Percentiles rank a stretch among this genome's conserved stretches.
These are phyloP conservation scores for Tachuris rubrigastra DNA, from an alignment of 2,113 vertebrate genomes.

Conservation along the genomic window DNA sequence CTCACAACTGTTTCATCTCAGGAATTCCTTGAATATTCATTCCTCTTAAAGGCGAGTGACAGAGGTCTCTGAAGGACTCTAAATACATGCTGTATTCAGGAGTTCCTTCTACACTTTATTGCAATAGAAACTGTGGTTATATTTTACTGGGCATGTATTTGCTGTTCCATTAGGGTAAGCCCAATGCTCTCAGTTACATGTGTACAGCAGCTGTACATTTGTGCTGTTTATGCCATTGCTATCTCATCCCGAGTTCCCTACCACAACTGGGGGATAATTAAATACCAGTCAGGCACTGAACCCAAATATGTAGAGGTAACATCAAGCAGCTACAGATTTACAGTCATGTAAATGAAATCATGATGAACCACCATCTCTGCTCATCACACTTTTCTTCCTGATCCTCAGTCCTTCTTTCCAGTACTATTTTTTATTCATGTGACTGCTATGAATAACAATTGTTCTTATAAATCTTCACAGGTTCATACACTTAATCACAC, in stretches of 20 bases:
- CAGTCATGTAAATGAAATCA: not conserved
- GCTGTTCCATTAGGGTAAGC: not conserved
- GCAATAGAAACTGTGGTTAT: not conserved
- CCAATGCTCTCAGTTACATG: not conserved
- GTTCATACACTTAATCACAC: conserved; percentile 16
- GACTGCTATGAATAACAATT: not conserved
- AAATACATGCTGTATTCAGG: not conserved
- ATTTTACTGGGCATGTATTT: not conserved
- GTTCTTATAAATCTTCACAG: conserved; percentile 12
- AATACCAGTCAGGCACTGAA: not conserved
- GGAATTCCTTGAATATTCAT: conserved; percentile 14
- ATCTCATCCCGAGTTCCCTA: not conserved
- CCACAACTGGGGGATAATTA: not conserved
- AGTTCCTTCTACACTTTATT: not conserved
- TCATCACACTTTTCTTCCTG: not conserved
- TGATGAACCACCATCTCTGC: not conserved
- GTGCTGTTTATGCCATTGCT: not conserved
- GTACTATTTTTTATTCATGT: not conserved
- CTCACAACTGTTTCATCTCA: not conserved
- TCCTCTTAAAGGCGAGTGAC: not conserved
- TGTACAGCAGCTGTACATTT: not conserved
- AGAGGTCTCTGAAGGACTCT: not conserved
- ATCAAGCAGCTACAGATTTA: not conserved
- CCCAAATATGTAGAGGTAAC: not conserved
- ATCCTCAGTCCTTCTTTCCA: not conserved